These are phyloP conservation scores for Allolobophora icterica DNA, from an alignment of 2,888 invertebrate species.

Conservation along the genomic window DNA sequence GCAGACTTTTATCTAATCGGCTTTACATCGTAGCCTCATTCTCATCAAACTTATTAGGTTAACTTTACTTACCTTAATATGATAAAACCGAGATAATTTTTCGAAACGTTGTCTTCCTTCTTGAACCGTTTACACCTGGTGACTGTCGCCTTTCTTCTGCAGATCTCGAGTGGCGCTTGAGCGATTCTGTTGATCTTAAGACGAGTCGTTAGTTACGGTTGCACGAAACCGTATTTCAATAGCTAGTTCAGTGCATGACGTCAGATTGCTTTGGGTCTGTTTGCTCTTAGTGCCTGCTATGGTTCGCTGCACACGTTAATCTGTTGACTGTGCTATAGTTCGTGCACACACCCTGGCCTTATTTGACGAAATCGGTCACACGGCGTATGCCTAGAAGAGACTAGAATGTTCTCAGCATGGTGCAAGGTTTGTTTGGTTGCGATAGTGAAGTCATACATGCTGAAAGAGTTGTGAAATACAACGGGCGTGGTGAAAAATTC, in stretches of 20 bases:
- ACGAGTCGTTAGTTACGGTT: not conserved
- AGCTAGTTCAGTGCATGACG: not conserved
- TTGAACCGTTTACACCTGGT: not conserved
- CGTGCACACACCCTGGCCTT: not conserved
- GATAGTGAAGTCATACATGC: not conserved
- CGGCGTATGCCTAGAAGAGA: not conserved
- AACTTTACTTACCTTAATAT: not conserved
- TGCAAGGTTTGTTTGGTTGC: not conserved
- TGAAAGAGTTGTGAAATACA: not conserved
- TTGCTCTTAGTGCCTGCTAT: not conserved
- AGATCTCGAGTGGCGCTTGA: not conserved
- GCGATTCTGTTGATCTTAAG: not conserved
- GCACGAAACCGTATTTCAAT: not conserved
- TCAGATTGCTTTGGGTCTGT: not conserved
- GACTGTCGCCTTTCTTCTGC: not conserved
- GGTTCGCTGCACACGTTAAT: not conserved
- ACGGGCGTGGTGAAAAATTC: not conserved
- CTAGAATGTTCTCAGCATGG: not conserved
- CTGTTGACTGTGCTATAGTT: not conserved
- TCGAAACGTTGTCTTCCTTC: not conserved
- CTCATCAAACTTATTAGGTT: not conserved
- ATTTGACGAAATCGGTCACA: constrained; percentile 6
- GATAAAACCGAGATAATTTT: not conserved
- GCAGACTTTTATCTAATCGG: not conserved
- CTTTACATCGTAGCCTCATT: not conserved